Base-by-base conservation (phyloP, 2,113 vertebrate species). In the Neoarius graeffei region DNA sequence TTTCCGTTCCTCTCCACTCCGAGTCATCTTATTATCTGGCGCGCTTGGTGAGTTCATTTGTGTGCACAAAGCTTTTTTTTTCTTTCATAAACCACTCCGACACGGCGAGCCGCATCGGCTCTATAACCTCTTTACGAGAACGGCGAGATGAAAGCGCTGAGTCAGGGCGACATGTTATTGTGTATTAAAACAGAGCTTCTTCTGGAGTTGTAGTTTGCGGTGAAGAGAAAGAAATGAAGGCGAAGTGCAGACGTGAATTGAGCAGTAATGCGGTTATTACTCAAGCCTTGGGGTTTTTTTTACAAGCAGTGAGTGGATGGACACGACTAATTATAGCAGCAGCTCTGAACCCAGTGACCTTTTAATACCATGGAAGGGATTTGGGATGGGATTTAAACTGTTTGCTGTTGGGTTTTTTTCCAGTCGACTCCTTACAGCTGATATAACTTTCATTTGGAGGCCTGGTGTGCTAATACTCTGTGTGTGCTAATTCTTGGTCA, bases 1-100 rank as follows among this genome's bases (percentile, higher is more conserved):
- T 81, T 81, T 30, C 77, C 52, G 10, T 77, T 42, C 42, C 42
- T 42, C 42, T 77, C 35, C 73, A 23, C 48, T 52, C 48, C 48
- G 48, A 20, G 20, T 74, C 86, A 4, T 93, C 86, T 92, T 85
- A 90, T 92, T 89, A 91, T 91, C 88, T 91, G 89, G 62, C 77
- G 85, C 19, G 11, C 85, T 10, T 23, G 77, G 64, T 94, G 93
- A 94, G 84, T 91, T 94, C 91, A 93, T 92, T 76, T 91, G 83
- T 91, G 91, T 91, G 90, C 79, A 83, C 91, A 89, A 87, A 89
- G 84, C 84, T 1, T 73, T 71, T 17, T 17, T 30, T 71, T 35
- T 71, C 13, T 88, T 87, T 87, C 54, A 89, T 81, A 77, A 86
- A 67, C 71, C 42, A 54, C 48, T 30, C 64, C 82, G 62, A 80